Percentiles rank a stretch among this genome's conserved stretches.
Evolutionary conservation across 35 echinoderm and acorn worm species (phyloP).

Genomic region (Acanthaster planci): DNA sequence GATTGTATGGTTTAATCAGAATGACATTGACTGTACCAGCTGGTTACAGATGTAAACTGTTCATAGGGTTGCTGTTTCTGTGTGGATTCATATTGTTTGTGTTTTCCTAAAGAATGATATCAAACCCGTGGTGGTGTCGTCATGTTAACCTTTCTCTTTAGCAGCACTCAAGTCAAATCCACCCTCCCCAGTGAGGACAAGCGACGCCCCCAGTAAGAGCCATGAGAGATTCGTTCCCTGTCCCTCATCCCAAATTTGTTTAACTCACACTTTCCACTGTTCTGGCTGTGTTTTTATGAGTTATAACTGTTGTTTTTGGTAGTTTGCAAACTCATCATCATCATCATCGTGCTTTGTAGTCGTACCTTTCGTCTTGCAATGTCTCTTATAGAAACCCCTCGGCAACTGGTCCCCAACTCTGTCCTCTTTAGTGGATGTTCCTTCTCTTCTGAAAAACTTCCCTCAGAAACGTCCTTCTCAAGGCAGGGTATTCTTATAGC

Average conservation of each 20-base stretch:
- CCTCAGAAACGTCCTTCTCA: no score
- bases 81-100: neutral
- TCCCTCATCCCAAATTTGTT: neutral
- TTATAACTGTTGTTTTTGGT: neutral
- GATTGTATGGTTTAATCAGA: no score
- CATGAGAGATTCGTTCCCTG: neutral
- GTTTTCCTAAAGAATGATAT: neutral
- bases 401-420: no score
- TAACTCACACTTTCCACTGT: neutral
- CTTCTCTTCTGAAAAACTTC: no score
- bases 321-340: neutral
- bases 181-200: conserved; percentile 22
- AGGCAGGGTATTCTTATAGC: no score
- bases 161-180: neutral
- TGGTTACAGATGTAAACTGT: no score
- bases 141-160: conserved; percentile 5
- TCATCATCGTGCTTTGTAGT: neutral
- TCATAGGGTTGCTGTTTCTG: no score
- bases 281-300: neutral
- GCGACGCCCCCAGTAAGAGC: conserved; percentile 26
- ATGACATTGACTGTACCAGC: no score
- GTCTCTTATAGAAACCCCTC: no score
- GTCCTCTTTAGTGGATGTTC: no score
- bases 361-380: neutral
- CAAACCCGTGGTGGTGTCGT: neutral